Conservation (phyloP, 92 coral and sea anemone species). For the Pocillopora grandis region DNA sequence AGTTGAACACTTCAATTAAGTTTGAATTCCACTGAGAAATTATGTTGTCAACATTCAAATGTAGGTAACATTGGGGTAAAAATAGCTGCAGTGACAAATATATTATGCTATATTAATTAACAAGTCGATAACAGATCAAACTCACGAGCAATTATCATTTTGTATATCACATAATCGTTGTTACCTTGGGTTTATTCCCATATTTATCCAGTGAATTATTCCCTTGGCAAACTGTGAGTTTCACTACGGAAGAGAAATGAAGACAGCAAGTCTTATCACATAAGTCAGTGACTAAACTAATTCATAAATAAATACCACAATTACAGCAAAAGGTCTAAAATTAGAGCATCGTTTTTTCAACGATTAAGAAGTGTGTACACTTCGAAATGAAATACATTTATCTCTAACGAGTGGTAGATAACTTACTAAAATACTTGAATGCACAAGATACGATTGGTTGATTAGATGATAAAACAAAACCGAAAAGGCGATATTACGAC, state of each 20-base stretch:
- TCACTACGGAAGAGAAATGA: slow-evolving; percentile 25
- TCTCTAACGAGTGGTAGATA: neutral
- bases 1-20: too few relatives aligned
- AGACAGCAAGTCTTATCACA: neutral
- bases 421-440: neutral
- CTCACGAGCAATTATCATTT: neutral
- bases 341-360: neutral
- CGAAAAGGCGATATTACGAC: neutral
- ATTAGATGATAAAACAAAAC: neutral
- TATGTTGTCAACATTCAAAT: too few relatives aligned
- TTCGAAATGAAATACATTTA: neutral
- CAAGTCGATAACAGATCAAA: neutral
- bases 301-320: neutral
- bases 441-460: neutral
- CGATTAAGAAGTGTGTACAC: neutral
- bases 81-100: neutral
- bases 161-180: neutral
- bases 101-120: neutral
- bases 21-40: too few relatives aligned
- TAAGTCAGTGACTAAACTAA: neutral
- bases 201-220: neutral
- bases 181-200: neutral
- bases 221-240: slow-evolving; percentile 30
- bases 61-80: too few relatives aligned
- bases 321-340: neutral